Percentiles rank a stretch among this genome's conserved stretches.
These are phyloP conservation scores for Sphinx pinastri DNA, from an alignment of 2,888 invertebrate genomes.

Conservation along the genomic window DNA sequence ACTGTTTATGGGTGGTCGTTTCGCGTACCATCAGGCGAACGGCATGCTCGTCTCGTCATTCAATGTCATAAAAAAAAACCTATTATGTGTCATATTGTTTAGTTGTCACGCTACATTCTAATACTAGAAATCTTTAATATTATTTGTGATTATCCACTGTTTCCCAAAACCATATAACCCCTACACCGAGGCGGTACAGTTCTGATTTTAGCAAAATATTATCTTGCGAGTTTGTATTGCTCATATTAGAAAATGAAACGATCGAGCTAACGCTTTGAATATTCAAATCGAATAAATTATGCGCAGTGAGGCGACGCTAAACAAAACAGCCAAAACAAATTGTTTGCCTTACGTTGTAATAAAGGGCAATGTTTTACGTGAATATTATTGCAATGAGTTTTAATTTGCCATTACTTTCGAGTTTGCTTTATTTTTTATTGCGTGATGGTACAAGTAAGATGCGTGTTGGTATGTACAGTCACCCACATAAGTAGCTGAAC, in stretches of 20 bases:
- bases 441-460: background rate
- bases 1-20: no score
- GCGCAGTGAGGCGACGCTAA: conserved; percentile 55
- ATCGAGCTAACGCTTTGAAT: conserved; percentile 77
- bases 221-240: conserved; percentile 67
- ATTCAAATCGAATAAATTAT: conserved; percentile 81
- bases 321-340: conserved; percentile 61
- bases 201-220: conserved; percentile 74
- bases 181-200: conserved; percentile 51
- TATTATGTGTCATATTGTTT: no score
- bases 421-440: background rate
- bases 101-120: no score
- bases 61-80: no score
- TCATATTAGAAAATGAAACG: conserved; percentile 77
- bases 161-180: conserved; percentile 47
- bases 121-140: no score
- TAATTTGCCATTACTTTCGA: background rate
- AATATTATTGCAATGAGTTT: conserved; percentile 1
- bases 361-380: conserved; percentile 21
- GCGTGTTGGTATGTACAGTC: no score
- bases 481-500: no score
- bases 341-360: conserved; percentile 42
- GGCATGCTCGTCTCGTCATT: no score
- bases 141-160: background rate
- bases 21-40: no score